phyloP scores from a whole-genome alignment of 2,888 invertebrate genomes.

The Eurois occulta region DNA sequence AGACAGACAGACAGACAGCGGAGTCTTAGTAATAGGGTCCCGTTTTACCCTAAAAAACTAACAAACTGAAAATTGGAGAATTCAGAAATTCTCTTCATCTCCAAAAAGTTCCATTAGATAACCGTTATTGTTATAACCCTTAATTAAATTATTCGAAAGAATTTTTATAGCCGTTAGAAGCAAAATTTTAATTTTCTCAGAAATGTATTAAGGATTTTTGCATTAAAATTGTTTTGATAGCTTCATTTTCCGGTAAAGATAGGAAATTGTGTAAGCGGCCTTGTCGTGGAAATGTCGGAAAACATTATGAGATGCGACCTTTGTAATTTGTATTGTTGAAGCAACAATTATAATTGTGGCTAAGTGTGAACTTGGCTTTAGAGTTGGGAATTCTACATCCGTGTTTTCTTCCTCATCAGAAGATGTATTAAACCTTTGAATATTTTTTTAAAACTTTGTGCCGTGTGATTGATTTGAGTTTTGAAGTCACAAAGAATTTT shows the following conservation, averaged over 20 bases:
- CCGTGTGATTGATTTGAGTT: not conserved
- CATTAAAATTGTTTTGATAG: constrained; percentile 24
- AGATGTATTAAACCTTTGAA: no score
- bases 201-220: constrained; percentile 20
- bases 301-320: constrained; percentile 33
- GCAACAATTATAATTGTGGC: constrained; percentile 44
- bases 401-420: not conserved
- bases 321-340: constrained; percentile 48
- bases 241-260: constrained; percentile 17
- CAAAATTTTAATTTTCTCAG: constrained; percentile 12
- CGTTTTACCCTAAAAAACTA: not conserved
- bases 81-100: not conserved
- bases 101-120: not conserved
- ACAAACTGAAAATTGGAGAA: not conserved
- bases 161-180: constrained; percentile 2
- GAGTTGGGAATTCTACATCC: not conserved
- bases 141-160: constrained; percentile 19
- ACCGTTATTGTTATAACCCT: not conserved
- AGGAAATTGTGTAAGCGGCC: constrained; percentile 36
- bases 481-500: no score
- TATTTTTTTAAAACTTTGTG: no score
- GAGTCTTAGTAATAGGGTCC: no score
- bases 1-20: no score
- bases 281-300: constrained; percentile 16
- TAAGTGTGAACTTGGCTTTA: constrained; percentile 25